A percentile compares a stretch with the other conserved stretches of the same genome.
Conservation (phyloP, 2,113 vertebrate genomes). For the Galemys pyrenaicus region DNA sequence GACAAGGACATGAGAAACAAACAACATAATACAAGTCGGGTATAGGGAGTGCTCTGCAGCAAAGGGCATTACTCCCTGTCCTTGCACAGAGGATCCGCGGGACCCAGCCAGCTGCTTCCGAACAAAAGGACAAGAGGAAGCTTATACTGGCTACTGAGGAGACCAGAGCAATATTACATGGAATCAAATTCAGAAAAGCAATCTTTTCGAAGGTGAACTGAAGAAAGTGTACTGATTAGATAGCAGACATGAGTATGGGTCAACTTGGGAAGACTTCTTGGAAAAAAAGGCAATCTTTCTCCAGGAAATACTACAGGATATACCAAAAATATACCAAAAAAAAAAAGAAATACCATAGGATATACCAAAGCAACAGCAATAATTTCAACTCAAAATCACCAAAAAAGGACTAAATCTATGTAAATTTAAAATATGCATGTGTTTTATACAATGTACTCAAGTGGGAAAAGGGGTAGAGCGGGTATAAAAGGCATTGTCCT, state of each 20-base stretch:
- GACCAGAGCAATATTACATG: neutral
- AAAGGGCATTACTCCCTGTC: neutral
- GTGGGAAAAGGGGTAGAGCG: neutral
- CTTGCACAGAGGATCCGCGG: neutral
- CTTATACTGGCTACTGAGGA: neutral
- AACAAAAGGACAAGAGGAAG: neutral
- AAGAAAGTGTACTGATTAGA: neutral
- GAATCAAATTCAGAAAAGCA: slow-evolving; percentile 11
- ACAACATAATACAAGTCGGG: neutral
- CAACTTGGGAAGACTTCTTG: neutral
- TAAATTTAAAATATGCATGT: neutral
- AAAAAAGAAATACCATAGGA: too few relatives aligned
- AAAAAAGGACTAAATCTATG: neutral
- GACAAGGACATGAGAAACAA: slow-evolving; percentile 22
- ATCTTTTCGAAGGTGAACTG: neutral
- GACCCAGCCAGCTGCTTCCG: neutral
- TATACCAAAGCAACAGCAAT: neutral
- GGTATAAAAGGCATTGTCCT: neutral
- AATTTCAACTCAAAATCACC: neutral
- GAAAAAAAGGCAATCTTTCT: neutral
- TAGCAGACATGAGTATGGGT: neutral
- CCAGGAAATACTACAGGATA: neutral
- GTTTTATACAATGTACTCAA: neutral
- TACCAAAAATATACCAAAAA: too few relatives aligned
- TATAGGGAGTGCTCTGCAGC: neutral